Evolutionary conservation across 2,797 vertebrate species (phyloP).

Genomic region (Crocidura indochinensis): DNA sequence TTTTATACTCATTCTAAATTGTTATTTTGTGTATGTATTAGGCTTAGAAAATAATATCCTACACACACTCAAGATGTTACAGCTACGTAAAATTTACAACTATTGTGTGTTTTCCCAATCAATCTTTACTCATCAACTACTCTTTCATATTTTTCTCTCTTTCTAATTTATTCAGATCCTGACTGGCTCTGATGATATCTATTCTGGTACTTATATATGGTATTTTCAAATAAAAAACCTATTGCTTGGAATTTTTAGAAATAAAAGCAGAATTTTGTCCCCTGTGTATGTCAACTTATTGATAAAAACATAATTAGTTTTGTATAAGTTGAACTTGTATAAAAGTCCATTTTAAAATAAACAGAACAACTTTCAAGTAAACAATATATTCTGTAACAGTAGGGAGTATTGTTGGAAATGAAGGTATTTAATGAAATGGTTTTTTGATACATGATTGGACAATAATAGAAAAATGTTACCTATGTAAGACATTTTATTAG

Average conservation of each 20-base stretch:
- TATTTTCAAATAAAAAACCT: neutral
- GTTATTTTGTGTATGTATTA: neutral
- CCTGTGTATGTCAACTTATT: neutral
- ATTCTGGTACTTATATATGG: neutral
- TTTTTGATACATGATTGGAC: neutral
- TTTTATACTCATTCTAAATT: neutral
- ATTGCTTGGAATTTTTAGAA: slow-evolving; percentile 14
- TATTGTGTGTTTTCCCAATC: neutral
- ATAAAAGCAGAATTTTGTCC: slow-evolving; percentile 34
- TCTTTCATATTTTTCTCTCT: neutral
- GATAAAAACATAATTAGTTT: slow-evolving; percentile 28
- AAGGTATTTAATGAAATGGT: slow-evolving; percentile 26
- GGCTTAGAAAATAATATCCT: neutral
- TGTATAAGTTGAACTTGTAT: slow-evolving; percentile 10
- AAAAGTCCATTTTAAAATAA: slow-evolving; percentile 38
- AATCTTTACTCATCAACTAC: neutral
- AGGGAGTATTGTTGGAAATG: slow-evolving; percentile 9
- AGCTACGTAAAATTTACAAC: neutral
- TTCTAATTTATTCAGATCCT: neutral
- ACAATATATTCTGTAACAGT: neutral
- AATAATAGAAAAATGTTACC: slow-evolving; percentile 42
- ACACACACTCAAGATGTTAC: neutral
- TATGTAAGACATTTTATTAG: slow-evolving; percentile 35
- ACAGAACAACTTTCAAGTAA: slow-evolving; percentile 16
- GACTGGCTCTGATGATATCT: neutral